phyloP scores from a whole-genome alignment of 2,888 invertebrate species.

The Subacronicta megacephala region DNA sequence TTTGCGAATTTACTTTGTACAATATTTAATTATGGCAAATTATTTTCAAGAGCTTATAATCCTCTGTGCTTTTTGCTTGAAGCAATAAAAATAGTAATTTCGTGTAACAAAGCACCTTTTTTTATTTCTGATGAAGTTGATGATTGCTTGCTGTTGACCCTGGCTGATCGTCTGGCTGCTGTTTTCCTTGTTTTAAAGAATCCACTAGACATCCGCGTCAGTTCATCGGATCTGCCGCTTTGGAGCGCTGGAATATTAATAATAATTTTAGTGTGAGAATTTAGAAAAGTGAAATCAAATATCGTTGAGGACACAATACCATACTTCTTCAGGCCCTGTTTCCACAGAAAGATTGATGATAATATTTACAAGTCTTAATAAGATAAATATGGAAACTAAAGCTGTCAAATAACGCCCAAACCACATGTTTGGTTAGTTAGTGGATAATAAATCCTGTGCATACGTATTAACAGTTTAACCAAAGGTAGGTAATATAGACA shows the following conservation, averaged over 20 bases:
- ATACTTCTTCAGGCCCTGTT: not conserved
- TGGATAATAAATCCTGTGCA: too few species aligned
- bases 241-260: conserved; percentile 87
- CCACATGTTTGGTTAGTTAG: too few species aligned
- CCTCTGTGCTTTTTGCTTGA: conserved; percentile 28
- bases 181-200: conserved; percentile 94
- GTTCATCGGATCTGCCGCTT: conserved; percentile 79
- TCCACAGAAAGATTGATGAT: not conserved
- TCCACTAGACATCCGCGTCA: conserved; percentile 87
- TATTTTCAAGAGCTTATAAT: conserved; percentile 16
- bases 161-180: conserved; percentile 93
- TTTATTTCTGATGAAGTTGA: conserved; percentile 82
- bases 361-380: too few species aligned
- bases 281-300: too few species aligned
- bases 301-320: too few species aligned
- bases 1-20: conserved; percentile 4
- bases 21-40: conserved; percentile 32
- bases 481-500: not conserved
- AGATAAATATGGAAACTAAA: too few species aligned
- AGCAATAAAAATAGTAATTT: conserved; percentile 42
- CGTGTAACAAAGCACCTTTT: conserved; percentile 72
- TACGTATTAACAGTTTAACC: not conserved
- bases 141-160: conserved; percentile 90
- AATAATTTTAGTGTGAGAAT: too few species aligned
- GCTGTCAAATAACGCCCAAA: too few species aligned